These are phyloP conservation scores for Tapirus terrestris DNA, from an alignment of 2,113 vertebrate species.

Conservation along the genomic window DNA sequence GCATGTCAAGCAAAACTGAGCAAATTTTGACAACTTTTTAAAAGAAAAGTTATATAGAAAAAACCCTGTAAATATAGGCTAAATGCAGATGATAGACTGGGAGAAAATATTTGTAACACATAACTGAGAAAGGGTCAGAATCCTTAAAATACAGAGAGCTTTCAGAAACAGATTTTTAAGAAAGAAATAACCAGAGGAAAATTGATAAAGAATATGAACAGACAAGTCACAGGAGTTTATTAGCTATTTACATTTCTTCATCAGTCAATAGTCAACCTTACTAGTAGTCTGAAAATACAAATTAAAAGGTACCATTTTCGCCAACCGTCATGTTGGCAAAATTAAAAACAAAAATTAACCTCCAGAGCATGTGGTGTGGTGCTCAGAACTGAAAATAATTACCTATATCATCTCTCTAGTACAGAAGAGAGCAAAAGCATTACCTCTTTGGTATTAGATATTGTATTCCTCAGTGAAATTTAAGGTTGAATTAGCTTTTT, in stretches of 20 bases:
- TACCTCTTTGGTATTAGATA: background rate
- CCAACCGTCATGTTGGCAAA: background rate
- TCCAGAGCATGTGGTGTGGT: background rate
- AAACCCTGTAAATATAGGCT: background rate
- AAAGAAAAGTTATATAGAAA: background rate
- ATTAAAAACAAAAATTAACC: background rate
- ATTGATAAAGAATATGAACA: background rate
- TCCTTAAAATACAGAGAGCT: background rate
- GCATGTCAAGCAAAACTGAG: background rate
- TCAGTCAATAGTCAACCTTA: background rate
- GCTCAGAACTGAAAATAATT: background rate
- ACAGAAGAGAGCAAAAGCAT: background rate
- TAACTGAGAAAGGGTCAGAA: background rate
- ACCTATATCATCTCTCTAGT: background rate
- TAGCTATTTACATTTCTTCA: background rate
- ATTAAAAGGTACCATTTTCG: background rate
- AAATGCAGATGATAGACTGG: background rate
- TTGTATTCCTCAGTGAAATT: background rate
- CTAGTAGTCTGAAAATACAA: background rate
- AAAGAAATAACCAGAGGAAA: background rate
- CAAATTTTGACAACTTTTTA: background rate
- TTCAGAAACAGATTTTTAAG: background rate
- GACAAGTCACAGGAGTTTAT: background rate
- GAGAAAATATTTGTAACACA: background rate
- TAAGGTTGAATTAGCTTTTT: background rate